Percentiles rank a stretch among this genome's conserved stretches.
Evolutionary conservation across 2,797 vertebrate species (phyloP).

Genomic region (Echeneis naucrates): DNA sequence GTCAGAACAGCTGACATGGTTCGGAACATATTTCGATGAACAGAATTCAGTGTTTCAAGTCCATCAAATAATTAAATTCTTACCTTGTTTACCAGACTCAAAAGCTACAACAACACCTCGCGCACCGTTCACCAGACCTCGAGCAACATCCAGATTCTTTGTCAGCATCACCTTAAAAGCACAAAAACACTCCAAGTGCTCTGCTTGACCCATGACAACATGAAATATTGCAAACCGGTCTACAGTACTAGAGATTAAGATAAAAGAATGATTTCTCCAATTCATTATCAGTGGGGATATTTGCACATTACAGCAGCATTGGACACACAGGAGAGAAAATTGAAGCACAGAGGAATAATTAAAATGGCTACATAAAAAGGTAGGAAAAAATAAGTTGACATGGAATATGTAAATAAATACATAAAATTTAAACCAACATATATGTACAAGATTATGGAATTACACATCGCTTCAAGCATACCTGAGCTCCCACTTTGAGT

Average conservation of each 20-base stretch:
- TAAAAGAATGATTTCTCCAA: too few relatives aligned
- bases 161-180: slow-evolving; percentile 93
- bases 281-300: too few relatives aligned
- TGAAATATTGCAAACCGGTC: not conserved
- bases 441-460: not conserved
- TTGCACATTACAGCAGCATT: too few relatives aligned
- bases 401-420: too few relatives aligned
- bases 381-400: too few relatives aligned
- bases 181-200: not conserved
- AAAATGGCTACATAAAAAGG: too few relatives aligned
- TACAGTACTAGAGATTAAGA: too few relatives aligned
- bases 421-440: too few relatives aligned
- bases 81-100: slow-evolving; percentile 88
- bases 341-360: too few relatives aligned
- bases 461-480: slow-evolving; percentile 42
- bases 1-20: too few relatives aligned
- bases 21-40: too few relatives aligned
- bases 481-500: slow-evolving; percentile 95
- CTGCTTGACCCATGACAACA: not conserved
- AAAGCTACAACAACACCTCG: slow-evolving; percentile 93
- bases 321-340: too few relatives aligned
- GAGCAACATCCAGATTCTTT: slow-evolving; percentile 93
- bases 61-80: slow-evolving; percentile 24
- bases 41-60: not conserved
- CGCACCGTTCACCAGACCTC: slow-evolving; percentile 94